These are phyloP conservation scores for Strigamia maritima DNA, from an alignment of 2,888 invertebrate species.

Conservation along the genomic window DNA sequence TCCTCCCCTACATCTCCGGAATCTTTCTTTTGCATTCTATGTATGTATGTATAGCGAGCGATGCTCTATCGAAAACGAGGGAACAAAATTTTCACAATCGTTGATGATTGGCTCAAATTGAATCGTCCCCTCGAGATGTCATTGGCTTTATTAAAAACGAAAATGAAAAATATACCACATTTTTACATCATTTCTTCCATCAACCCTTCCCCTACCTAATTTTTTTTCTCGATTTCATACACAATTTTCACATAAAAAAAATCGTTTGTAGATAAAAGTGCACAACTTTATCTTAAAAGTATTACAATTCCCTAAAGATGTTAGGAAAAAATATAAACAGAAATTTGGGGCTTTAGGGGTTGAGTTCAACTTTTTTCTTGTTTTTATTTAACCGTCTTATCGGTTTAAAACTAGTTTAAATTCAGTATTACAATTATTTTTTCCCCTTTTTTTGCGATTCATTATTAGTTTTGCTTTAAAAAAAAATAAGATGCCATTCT, in stretches of 20 bases:
- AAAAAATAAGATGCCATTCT: not conserved
- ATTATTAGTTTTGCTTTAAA: constrained; percentile 3
- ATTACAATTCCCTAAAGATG: not conserved
- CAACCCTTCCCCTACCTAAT: not conserved
- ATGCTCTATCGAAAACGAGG: constrained; percentile 24
- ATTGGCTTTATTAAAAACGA: constrained; percentile 8
- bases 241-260: not conserved
- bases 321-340: not conserved
- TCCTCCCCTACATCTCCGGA: not conserved
- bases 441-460: not conserved
- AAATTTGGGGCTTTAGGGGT: not conserved
- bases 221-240: not conserved
- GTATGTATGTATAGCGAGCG: not conserved
- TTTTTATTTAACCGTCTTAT: not conserved
- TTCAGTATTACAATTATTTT: not conserved
- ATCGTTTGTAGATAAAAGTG: not conserved
- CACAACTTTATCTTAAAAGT: not conserved
- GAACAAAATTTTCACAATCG: constrained; percentile 29
- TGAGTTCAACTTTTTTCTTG: not conserved
- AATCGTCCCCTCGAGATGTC: constrained; percentile 21
- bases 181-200: constrained; percentile 17
- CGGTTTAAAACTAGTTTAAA: not conserved
- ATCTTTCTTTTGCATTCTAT: constrained; percentile 6
- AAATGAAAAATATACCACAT: constrained; percentile 7
- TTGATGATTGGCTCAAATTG: constrained; percentile 25